Evolutionary conservation across 2,113 vertebrate species (phyloP).

Genomic region (Alaudala cheleensis): DNA sequence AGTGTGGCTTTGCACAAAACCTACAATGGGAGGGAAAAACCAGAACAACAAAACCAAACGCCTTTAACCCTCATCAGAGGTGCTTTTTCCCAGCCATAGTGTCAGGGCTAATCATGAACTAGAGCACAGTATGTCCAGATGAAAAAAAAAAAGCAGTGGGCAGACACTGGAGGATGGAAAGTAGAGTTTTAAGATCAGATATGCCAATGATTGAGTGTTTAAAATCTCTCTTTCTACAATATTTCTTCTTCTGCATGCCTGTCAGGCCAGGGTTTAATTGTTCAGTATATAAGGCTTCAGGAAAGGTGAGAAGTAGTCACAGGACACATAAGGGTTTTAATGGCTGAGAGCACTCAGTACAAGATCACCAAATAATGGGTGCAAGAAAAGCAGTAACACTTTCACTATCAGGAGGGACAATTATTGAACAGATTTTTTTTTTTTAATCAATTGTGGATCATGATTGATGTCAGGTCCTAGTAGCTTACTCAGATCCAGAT

Average conservation of each 20-base stretch:
- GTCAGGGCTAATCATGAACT: background rate
- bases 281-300: background rate
- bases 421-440: background rate
- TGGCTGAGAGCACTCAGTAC: background rate
- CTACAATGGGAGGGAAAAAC: accelerated
- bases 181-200: background rate
- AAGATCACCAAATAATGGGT: background rate
- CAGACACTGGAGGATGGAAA: background rate
- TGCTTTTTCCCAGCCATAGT: background rate
- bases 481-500: background rate
- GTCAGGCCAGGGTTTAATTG: background rate
- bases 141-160: background rate
- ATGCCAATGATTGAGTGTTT: background rate
- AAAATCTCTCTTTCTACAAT: background rate
- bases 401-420: background rate
- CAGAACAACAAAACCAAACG: background rate
- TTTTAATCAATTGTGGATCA: background rate
- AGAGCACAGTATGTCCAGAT: background rate
- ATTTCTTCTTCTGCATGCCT: background rate
- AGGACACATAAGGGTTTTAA: background rate
- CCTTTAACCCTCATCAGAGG: background rate
- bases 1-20: accelerated
- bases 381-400: background rate
- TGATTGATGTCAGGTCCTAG: background rate
- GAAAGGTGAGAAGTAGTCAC: background rate